Evolutionary conservation across 2,113 vertebrate species (phyloP).

Genomic region (Gila orcuttii): DNA sequence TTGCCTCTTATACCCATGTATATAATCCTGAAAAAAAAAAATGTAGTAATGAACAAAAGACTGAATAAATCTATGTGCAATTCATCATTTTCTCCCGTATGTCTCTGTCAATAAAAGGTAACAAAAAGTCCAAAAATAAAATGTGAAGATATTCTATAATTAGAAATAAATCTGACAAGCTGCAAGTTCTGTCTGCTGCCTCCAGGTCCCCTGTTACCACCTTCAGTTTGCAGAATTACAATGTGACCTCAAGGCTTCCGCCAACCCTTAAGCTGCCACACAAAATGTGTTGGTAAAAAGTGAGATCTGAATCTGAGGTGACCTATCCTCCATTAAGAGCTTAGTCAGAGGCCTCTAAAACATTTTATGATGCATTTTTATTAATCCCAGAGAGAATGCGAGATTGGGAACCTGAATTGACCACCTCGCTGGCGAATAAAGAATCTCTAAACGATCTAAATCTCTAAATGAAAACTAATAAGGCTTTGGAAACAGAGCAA

Average conservation of each 20-base stretch:
- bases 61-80: background rate
- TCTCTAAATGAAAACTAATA: background rate
- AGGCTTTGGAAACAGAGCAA: background rate
- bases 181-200: background rate
- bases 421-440: background rate
- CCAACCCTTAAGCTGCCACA: conserved; percentile 20
- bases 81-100: background rate
- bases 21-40: background rate
- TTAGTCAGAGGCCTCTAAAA: conserved; percentile 34
- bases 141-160: background rate
- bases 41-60: background rate
- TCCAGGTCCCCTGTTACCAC: conserved; percentile 4
- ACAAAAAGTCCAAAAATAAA: background rate
- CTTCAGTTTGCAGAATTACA: conserved; percentile 21
- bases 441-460: background rate
- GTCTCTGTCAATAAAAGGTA: background rate
- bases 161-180: background rate
- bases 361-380: conserved; percentile 45
- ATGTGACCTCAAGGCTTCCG: conserved; percentile 20
- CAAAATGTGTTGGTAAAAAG: conserved; percentile 9
- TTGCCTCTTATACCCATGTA: background rate
- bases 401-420: background rate
- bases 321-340: conserved; percentile 39
- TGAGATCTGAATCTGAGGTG: conserved; percentile 32
- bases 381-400: conserved; percentile 17